Evolutionary conservation across 2,888 invertebrate genomes (phyloP).

Genomic region (Scrobipalpa costella): DNA sequence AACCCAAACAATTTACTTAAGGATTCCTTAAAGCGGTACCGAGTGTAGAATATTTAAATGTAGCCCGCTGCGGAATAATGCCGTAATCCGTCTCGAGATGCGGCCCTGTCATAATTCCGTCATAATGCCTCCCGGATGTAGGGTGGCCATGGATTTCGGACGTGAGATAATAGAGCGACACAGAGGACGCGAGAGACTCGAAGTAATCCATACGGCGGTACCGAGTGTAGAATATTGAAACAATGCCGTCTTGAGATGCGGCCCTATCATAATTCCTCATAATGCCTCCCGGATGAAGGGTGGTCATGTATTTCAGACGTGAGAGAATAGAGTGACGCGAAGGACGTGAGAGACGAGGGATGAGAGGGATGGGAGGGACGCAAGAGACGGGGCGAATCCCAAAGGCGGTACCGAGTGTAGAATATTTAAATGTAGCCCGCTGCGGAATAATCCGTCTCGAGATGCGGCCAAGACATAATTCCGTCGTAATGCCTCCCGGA

Average conservation of each 20-base stretch:
- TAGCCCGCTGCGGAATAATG: conserved; percentile 41
- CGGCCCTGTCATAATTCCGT: conserved; percentile 47
- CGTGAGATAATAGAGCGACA: neutral
- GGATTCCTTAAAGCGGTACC: neutral
- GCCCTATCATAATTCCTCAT: too few relatives aligned
- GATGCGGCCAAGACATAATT: conserved; percentile 50
- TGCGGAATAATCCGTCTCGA: conserved; percentile 57
- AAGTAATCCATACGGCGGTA: too few relatives aligned
- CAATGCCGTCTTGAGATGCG: too few relatives aligned
- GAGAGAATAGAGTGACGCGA: too few relatives aligned
- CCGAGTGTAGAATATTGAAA: too few relatives aligned
- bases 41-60: conserved; percentile 11
- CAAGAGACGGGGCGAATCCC: neutral
- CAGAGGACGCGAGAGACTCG: too few relatives aligned
- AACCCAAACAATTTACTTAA: conserved; percentile 7
- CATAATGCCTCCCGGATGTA: conserved; percentile 18
- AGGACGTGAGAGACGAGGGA: too few relatives aligned
- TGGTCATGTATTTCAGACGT: too few relatives aligned
- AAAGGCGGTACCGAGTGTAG: neutral
- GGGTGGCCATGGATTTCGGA: neutral
- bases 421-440: conserved; percentile 9
- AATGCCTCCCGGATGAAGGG: too few relatives aligned
- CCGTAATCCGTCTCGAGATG: conserved; percentile 56
- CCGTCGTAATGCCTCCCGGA: conserved; percentile 20
- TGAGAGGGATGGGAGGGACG: too few relatives aligned